Conservation (phyloP, 2,797 vertebrate genomes). For the Poeciliopsis gracilis region DNA sequence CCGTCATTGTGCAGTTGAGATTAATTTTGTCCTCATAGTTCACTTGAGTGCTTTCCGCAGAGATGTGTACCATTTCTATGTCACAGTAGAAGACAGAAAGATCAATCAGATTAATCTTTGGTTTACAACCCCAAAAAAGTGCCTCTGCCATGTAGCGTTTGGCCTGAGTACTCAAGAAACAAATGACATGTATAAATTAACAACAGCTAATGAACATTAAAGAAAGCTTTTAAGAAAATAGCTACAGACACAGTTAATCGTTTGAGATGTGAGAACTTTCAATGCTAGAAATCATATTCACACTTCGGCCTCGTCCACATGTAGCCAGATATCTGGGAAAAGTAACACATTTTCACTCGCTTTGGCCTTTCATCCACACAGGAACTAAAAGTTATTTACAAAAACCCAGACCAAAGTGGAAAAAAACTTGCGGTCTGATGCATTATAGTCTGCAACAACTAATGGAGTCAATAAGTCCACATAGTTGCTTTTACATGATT, state of each 20-base stretch:
- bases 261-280: background rate
- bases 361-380: no score
- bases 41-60: constrained; percentile 12
- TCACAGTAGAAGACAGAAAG: background rate
- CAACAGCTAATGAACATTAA: background rate
- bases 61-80: constrained; percentile 70
- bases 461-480: no score
- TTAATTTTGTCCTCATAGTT: background rate
- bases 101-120: background rate
- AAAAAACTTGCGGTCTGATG: no score
- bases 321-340: no score
- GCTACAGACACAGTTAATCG: background rate
- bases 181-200: no score
- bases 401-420: no score
- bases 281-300: background rate
- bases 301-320: no score
- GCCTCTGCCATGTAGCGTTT: background rate
- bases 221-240: background rate
- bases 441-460: no score
- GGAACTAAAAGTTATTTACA: no score
- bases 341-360: no score
- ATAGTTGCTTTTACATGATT: no score
- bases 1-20: constrained; percentile 61
- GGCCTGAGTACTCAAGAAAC: background rate
- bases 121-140: no score